Evolutionary conservation across 2,888 invertebrate genomes (phyloP), one percentile per base, ranked within the genome.

Genomic region (Reticulitermes lucifugus): DNA sequence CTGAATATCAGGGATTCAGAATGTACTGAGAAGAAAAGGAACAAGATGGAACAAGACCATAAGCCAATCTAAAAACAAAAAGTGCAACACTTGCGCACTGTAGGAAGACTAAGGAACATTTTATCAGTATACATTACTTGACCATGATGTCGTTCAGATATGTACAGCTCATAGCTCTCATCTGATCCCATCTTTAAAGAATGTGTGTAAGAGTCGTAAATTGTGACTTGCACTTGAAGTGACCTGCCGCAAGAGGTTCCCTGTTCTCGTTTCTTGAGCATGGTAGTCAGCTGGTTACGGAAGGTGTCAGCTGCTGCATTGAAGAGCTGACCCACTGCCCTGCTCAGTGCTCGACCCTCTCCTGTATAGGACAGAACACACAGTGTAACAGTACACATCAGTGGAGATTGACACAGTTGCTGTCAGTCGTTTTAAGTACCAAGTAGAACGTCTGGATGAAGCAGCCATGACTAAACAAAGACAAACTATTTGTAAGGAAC

Each of bases 141-240:
- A 9, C 71, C 51, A 65, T 79, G n/a, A 22, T 77, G 51, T 60
- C 79, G 51, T 80, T 84, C 81, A 29, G 80, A 51, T 29, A 96
- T 89, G 1, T 92, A 91, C n/a, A 96, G 90, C 86, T 93, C 94
- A 90, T 97, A 96, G 87, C 95, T 94, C 90, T 97, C 96, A 89
- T 96, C 95, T 0, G 95, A 95, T 86, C 93, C 93, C 83, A 96
- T 91, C 59, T 92, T 93, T 84, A 95, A 91, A 43, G 65, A 79
- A 14, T 85, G 25, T 0, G 86, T 77, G 14, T 82, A 83, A 35
- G 88, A 86, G 70, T 88, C 77, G 12, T 83, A 75, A 29, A 88
- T 86, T 55, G 51, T 79, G 46, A 84, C 41, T 35, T 84, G 43
- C 6, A 86, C 60, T 22, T 79, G 29, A 35, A 87, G 83, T n/a